Evolutionary conservation across 2,113 vertebrate genomes (phyloP), one percentile per base, ranked within the genome.

Genomic region (Lates calcarifer): DNA sequence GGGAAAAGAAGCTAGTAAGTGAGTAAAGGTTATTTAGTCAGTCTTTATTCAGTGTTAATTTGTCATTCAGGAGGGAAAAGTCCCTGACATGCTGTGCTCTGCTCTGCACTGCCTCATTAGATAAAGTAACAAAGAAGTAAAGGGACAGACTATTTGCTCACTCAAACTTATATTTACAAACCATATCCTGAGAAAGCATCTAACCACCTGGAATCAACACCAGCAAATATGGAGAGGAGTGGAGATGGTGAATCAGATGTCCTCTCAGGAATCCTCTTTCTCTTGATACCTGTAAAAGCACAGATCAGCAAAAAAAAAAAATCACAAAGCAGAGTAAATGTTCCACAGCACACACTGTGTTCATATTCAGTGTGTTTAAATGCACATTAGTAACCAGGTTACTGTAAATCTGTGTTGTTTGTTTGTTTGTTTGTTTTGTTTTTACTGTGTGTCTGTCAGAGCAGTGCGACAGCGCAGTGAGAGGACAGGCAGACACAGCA

Each of bases 261-360:
- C 18, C n/a, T 56, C 82, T 95, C 88, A 97, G 20, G 96, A 97
- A 77, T 97, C 97, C 82, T 97, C 96, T 70, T 97, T 97, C 74
- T 97, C 97, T 81, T 97, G 96, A 82, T 94, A 96, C 79, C 97
- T 97, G 90, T 2, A 87, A 76, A 12, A 79, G 0, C 11, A 69
- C 63, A 57, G 0, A 51, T 78, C 31, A 87, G 45, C 11, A 53
- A 5, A n/a, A 3, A 6, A 39, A 37, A 18, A 9, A 7, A 8
- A 33, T 41, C 33, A 43, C 26, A 37, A 4, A 17, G 9, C 6
- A 63, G 8, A 9, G 20, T 2, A 20, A 22, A 51, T 51, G 31
- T 24, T 24, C 41, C 13, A 24, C 45, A 18, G 10, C 28, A 22
- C 22, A 53, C 15, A 9, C 9, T 39, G 4, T 29, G n/a, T 39